These are phyloP conservation scores for Podarcis lilfordi DNA, from an alignment of 2,797 vertebrate genomes.

Conservation along the genomic window DNA sequence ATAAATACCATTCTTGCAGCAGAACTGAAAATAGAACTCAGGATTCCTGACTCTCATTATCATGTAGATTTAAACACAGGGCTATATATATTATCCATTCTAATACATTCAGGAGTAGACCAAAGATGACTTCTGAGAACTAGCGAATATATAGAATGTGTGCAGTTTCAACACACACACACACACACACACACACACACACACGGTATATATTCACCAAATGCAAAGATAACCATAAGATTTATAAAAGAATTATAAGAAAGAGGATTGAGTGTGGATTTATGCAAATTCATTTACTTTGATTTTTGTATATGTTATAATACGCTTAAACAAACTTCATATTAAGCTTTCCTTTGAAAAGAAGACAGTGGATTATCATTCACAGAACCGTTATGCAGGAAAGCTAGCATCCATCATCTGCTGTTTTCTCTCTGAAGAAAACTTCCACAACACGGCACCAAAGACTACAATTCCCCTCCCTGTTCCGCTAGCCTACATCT, in stretches of 20 bases:
- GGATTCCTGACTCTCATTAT: slow-evolving; percentile 10
- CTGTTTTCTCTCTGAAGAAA: neutral
- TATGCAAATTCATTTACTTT: neutral
- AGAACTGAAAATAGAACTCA: slow-evolving; percentile 14
- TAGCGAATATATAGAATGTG: neutral
- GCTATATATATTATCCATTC: slow-evolving; percentile 15
- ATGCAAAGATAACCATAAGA: slow-evolving; percentile 3
- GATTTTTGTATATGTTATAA: slow-evolving; percentile 14
- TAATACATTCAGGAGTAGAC: neutral
- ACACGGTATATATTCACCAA: neutral
- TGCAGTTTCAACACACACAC: neutral
- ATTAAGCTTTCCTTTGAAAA: slow-evolving; percentile 14
- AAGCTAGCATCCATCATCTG: neutral
- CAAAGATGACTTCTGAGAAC: neutral
- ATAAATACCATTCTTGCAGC: neutral
- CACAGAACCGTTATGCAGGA: neutral
- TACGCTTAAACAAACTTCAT: slow-evolving; percentile 5
- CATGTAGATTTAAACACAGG: slow-evolving; percentile 7
- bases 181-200: no score
- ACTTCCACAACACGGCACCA: slow-evolving; percentile 12
- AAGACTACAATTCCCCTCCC: neutral
- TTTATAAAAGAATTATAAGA: neutral
- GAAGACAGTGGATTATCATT: slow-evolving; percentile 16
- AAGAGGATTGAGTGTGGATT: neutral
- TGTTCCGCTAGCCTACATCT: neutral